Evolutionary conservation across 2,888 invertebrate species (phyloP).

Genomic region (Agriotes lineatus): DNA sequence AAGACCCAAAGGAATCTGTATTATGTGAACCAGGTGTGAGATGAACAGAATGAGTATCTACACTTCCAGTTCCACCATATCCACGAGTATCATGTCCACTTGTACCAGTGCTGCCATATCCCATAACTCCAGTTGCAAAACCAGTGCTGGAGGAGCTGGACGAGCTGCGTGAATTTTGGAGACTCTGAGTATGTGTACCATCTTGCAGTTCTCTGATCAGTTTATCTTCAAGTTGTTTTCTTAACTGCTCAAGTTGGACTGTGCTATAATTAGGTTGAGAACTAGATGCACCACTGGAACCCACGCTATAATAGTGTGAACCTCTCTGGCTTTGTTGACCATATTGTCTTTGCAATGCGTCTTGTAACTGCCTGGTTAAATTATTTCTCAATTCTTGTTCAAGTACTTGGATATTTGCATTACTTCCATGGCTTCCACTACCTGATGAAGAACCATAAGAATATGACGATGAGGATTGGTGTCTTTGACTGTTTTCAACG

Average conservation of each 20-base stretch:
- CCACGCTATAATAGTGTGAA: slow-evolving; percentile 53
- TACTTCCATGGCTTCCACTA: slow-evolving; percentile 20
- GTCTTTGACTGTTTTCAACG: slow-evolving; percentile 41
- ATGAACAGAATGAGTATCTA: slow-evolving; percentile 17
- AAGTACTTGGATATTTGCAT: slow-evolving; percentile 51
- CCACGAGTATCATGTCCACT: not conserved
- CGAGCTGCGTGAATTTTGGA: slow-evolving; percentile 6
- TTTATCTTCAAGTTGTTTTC: slow-evolving; percentile 56
- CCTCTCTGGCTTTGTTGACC: slow-evolving; percentile 50
- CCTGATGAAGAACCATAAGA: slow-evolving; percentile 1
- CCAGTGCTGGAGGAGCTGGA: slow-evolving; percentile 2
- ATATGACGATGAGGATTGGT: slow-evolving; percentile 25
- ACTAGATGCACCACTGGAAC: slow-evolving; percentile 44
- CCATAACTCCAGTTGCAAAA: not conserved
- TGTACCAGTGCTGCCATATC: slow-evolving; percentile 6
- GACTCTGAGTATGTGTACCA: slow-evolving; percentile 39
- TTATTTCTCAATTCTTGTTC: slow-evolving; percentile 61
- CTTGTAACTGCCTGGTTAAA: slow-evolving; percentile 58
- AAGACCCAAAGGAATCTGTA: slow-evolving; percentile 18
- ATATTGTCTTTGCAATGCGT: slow-evolving; percentile 54
- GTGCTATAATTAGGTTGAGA: slow-evolving; percentile 58
- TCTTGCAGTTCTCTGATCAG: slow-evolving; percentile 55
- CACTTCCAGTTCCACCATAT: not conserved
- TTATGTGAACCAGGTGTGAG: slow-evolving; percentile 36
- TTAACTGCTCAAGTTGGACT: slow-evolving; percentile 58